Percentiles rank a stretch among this genome's conserved stretches.
Evolutionary conservation across 2,797 vertebrate species (phyloP).

Genomic region (Galago senegalensis): DNA sequence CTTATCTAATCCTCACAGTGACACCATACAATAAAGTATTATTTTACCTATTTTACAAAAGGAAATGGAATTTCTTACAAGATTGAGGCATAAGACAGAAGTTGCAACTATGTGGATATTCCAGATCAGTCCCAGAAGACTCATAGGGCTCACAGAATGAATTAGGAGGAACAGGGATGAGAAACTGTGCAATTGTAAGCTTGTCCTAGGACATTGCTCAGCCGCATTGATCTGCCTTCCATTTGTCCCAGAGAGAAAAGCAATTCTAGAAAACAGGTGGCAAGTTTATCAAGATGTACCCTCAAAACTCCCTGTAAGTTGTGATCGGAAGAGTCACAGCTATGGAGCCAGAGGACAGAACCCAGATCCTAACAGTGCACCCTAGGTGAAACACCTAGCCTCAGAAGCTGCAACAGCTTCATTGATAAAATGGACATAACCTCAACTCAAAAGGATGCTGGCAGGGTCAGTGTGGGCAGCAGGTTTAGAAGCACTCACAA

Average conservation of each 20-base stretch:
- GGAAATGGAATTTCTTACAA: background rate
- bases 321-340: background rate
- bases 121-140: background rate
- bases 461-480: background rate
- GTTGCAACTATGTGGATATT: background rate
- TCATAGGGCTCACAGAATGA: background rate
- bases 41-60: background rate
- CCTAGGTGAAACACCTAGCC: background rate
- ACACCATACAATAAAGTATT: background rate
- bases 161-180: background rate
- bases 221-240: background rate
- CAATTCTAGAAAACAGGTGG: background rate
- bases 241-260: background rate
- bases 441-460: background rate
- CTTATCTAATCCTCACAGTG: background rate
- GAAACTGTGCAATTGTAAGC: background rate
- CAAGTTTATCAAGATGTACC: background rate
- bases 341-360: too few species aligned
- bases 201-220: background rate
- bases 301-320: background rate
- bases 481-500: background rate
- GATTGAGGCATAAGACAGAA: background rate
- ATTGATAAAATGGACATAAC: background rate
- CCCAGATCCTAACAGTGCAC: too few species aligned
- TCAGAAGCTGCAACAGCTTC: fast-evolving